phyloP scores from a whole-genome alignment of 2,113 vertebrate genomes.

The Datnioides undecimradiatus region DNA sequence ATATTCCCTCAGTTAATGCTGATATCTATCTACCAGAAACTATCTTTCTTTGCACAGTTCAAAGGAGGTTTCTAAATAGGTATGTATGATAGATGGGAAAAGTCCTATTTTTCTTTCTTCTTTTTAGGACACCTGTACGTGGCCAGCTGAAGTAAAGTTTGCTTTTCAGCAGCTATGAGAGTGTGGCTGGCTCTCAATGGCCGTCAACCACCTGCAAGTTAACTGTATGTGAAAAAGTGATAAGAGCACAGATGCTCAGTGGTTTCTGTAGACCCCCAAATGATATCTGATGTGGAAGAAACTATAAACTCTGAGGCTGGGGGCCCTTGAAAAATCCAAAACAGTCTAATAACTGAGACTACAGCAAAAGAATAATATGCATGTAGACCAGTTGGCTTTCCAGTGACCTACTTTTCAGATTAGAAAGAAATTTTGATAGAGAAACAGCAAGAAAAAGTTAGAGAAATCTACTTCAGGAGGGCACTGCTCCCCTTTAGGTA shows the following conservation, averaged over 20 bases:
- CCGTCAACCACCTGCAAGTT: constrained; percentile 45
- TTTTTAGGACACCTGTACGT: neutral
- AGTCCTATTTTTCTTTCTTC: neutral
- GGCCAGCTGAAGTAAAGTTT: neutral
- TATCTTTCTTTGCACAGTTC: neutral
- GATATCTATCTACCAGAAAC: neutral
- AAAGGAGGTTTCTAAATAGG: neutral
- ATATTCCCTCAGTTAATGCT: neutral
- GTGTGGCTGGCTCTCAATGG: constrained; percentile 19
- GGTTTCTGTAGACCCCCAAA: constrained; percentile 25
- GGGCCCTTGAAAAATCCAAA: constrained; percentile 34
- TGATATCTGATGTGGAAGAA: constrained; percentile 53
- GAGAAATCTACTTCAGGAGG: neutral
- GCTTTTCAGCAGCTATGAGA: constrained; percentile 6
- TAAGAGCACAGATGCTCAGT: constrained; percentile 73
- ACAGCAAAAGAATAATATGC: neutral
- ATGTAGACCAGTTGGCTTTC: fast-evolving
- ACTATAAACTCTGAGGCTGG: constrained; percentile 38
- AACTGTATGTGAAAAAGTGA: constrained; percentile 75
- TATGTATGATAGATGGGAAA: neutral
- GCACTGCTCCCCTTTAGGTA: constrained; percentile 5
- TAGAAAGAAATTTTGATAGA: neutral
- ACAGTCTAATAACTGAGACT: neutral
- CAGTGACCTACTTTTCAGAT: neutral
- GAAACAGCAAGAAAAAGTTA: neutral